These are phyloP conservation scores for Myotis vivesi DNA, from an alignment of 2,797 vertebrate genomes.

Conservation along the genomic window DNA sequence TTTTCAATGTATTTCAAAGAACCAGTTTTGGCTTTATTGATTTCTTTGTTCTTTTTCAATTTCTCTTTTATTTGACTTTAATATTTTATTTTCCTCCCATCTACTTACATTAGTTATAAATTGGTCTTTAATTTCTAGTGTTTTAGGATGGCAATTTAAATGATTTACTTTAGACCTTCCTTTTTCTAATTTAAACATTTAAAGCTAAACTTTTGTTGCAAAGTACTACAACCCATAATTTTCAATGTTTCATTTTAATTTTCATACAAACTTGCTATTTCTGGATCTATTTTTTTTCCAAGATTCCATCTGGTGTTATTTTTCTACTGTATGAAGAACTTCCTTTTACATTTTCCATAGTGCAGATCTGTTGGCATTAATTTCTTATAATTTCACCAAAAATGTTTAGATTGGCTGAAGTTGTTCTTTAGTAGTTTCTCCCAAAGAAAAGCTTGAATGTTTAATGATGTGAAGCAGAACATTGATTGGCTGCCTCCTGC, in stretches of 20 bases:
- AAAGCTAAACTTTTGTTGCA: not conserved
- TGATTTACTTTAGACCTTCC: not conserved
- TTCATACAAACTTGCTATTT: not conserved
- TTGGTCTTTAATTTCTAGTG: not conserved
- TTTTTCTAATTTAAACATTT: not conserved
- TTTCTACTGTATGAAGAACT: constrained; percentile 48
- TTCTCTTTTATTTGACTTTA: not conserved
- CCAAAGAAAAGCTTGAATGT: not conserved
- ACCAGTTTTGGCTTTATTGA: not conserved
- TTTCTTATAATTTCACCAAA: constrained; percentile 36
- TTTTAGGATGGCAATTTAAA: not conserved
- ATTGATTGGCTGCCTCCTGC: not conserved
- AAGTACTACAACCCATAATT: not conserved
- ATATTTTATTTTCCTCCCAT: not conserved
- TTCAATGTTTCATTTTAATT: not conserved
- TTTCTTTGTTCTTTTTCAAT: not conserved
- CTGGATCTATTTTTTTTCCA: not conserved
- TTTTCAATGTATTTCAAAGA: not conserved
- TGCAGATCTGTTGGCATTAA: constrained; percentile 34
- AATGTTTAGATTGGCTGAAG: not conserved
- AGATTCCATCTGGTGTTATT: constrained; percentile 53
- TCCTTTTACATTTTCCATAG: constrained; percentile 58
- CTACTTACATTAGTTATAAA: not conserved
- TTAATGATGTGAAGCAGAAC: not conserved
- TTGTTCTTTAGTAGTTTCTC: not conserved